Base-by-base conservation (phyloP, 2,888 invertebrate species). In the Tribolium freemani region DNA sequence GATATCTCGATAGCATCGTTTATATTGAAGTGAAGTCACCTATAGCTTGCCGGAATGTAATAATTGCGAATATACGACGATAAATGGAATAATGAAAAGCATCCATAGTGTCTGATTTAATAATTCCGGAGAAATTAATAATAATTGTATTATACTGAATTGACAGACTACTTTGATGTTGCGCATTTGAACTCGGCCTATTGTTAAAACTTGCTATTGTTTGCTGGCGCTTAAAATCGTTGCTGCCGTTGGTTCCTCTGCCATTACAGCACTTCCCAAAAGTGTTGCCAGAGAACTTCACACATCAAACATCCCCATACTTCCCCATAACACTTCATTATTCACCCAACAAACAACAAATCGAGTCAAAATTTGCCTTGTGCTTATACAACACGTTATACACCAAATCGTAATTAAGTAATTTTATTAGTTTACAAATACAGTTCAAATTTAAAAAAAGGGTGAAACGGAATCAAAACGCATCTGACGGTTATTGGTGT, bases 121-220 rank as follows among this genome's bases (percentile, higher is more conserved):
- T 85, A 85, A 85, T 85, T 85, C 83, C 83, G 80, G 80, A 81
- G 84, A 86, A 85, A 85, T 85, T 85, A 85, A 82, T 86, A 86
- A 84, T 85, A 85, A 86, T 85, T 85, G 84, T 85, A 84, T 84
- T 83, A 83, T 80, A 85, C 83, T 84, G 83, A 84, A 84, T 83
- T 80, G 83, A 73, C 75, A 79, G 82, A 73, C 66, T 69, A 81
- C 85, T 86, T 86, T 85, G 86, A 86, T 84, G 84, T 85, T 83
- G 83, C 81, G 82, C 83, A 83, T 84, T 84, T 83, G 79, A 82
- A 83, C 83, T 81, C 78, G 60, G 73, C 72, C 78, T 77, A 84
- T 85, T 85, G 84, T 84, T 79, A 75, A 77, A 79, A 81, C 75
- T 81, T 81, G 80, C 81, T 80, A 83, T 85, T 84, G 84, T 85